Evolutionary conservation across 1,140 invertebrate genomes (phyloP).

Genomic region (Papilio glaucus): DNA sequence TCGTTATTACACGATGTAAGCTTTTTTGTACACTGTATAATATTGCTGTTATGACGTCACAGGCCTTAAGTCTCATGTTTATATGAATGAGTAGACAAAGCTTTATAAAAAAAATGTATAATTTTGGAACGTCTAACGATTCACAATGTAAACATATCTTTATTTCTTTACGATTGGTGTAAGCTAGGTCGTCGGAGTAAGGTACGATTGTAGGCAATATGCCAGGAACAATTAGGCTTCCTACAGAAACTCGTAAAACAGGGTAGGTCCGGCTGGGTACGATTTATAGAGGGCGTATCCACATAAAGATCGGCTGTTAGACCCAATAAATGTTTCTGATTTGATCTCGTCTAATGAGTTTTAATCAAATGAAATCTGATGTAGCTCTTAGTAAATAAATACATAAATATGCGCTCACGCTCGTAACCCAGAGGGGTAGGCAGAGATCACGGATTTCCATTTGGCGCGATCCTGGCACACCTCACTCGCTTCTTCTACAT

Average conservation of each 20-base stretch:
- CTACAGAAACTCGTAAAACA: constrained; percentile 20
- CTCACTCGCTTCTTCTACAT: too few species aligned
- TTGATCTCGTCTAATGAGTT: constrained; percentile 15
- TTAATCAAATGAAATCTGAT: not conserved
- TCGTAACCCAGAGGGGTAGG: too few species aligned
- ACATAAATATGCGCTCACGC: too few species aligned
- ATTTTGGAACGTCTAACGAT: too few species aligned
- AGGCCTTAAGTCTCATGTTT: too few species aligned
- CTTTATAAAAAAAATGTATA: too few species aligned
- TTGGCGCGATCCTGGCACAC: too few species aligned
- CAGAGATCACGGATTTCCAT: too few species aligned
- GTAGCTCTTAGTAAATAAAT: not conserved
- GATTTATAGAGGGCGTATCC: constrained; percentile 19
- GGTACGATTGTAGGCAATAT: constrained; percentile 1
- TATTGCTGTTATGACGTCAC: too few species aligned
- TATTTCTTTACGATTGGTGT: not conserved
- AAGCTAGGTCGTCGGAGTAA: not conserved
- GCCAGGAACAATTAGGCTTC: constrained; percentile 5
- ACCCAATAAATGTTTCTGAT: constrained; percentile 21
- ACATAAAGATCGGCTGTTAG: constrained; percentile 23
- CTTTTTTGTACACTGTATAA: too few species aligned
- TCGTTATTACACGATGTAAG: too few species aligned
- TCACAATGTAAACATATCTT: not conserved
- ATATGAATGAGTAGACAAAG: too few species aligned
- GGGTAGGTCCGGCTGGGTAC: not conserved